These are phyloP conservation scores for Choloepus hoffmanni DNA, from an alignment of 2,113 vertebrate species.

Conservation along the genomic window DNA sequence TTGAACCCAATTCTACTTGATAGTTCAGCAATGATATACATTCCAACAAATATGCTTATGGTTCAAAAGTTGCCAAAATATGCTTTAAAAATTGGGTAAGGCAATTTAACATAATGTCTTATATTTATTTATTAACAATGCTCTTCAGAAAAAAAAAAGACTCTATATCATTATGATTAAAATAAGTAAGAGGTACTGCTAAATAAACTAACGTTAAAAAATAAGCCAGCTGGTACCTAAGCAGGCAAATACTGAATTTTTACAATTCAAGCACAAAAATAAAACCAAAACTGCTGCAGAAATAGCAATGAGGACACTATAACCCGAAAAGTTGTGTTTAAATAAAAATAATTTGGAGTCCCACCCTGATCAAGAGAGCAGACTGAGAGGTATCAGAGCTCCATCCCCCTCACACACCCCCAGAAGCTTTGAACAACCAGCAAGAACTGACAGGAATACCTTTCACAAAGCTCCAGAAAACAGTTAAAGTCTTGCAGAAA, in stretches of 20 bases:
- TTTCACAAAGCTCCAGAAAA: too few species aligned
- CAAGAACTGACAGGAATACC: too few species aligned
- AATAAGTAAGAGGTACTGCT: neutral
- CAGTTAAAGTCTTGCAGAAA: too few species aligned
- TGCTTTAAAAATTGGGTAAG: neutral
- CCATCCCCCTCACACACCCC: too few species aligned
- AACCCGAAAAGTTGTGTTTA: neutral
- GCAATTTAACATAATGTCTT: neutral
- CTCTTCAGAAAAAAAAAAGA: neutral
- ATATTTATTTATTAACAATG: neutral
- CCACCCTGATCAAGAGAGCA: too few species aligned
- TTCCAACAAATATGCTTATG: neutral
- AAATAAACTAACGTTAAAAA: slow-evolving; percentile 9
- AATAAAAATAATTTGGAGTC: neutral
- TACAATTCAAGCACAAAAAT: slow-evolving; percentile 11
- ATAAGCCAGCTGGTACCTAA: neutral
- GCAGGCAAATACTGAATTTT: neutral
- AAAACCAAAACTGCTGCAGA: neutral
- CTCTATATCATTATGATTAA: neutral
- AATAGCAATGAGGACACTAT: neutral
- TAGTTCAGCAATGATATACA: neutral
- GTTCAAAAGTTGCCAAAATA: neutral
- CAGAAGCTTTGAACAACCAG: too few species aligned
- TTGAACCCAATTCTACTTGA: slow-evolving; percentile 48
- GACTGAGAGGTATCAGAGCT: too few species aligned